Evolutionary conservation across 1,140 invertebrate species (phyloP).

Genomic region (Ips typographus): DNA sequence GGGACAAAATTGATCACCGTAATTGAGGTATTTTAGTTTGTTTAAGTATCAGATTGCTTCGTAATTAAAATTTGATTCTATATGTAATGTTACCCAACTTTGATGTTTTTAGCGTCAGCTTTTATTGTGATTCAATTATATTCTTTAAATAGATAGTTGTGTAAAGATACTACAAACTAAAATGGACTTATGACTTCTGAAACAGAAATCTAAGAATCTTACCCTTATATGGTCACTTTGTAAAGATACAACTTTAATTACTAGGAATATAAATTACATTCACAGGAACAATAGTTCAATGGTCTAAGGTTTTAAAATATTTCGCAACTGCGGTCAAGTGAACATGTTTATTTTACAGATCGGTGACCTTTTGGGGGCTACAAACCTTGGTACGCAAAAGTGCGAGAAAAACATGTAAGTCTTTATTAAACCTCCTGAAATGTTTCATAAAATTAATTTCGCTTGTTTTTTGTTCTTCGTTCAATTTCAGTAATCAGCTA

Average conservation of each 20-base stretch:
- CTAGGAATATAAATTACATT: not conserved
- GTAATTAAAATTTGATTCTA: no score
- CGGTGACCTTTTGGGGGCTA: slow-evolving; percentile 16
- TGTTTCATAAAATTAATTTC: not conserved
- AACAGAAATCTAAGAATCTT: not conserved
- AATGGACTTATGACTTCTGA: not conserved
- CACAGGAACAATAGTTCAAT: slow-evolving; percentile 10
- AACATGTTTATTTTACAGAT: slow-evolving; percentile 28
- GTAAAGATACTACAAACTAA: not conserved
- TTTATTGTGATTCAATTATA: not conserved
- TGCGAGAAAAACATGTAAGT: slow-evolving; percentile 33
- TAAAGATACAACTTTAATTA: not conserved
- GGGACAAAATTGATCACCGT: no score
- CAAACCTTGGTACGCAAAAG: slow-evolving; percentile 19
- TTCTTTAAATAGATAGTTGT: not conserved
- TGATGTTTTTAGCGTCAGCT: not conserved
- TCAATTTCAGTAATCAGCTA: slow-evolving; percentile 11
- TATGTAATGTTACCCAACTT: no score
- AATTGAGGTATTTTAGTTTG: no score
- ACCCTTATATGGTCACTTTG: not conserved
- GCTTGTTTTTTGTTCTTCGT: not conserved
- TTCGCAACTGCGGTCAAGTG: slow-evolving; percentile 18
- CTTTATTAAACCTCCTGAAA: not conserved
- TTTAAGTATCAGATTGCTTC: no score
- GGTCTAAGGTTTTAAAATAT: slow-evolving; percentile 18